A percentile compares a stretch with the other conserved stretches of the same genome.
Evolutionary conservation across 2,113 vertebrate species (phyloP).

Genomic region (Nyctereutes procyonoides): DNA sequence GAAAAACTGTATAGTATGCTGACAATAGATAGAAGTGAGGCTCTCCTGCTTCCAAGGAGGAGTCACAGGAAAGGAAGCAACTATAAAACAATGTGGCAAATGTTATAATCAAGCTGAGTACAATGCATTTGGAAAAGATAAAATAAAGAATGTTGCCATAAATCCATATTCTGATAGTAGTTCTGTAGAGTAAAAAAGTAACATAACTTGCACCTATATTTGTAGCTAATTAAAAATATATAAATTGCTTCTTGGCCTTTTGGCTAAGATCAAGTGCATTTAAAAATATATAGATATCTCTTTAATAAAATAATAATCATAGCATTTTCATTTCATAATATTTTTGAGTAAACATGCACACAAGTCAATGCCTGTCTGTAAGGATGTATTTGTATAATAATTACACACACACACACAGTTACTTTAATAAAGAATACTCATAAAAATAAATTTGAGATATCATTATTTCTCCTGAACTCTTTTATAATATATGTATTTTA

Average conservation of each 20-base stretch:
- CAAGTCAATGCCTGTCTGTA: neutral
- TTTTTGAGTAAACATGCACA: neutral
- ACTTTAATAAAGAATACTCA: neutral
- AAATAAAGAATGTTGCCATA: neutral
- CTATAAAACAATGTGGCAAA: neutral
- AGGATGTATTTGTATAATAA: neutral
- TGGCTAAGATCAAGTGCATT: neutral
- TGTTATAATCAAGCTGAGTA: neutral
- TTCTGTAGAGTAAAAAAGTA: neutral
- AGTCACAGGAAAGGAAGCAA: neutral
- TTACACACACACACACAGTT: neutral
- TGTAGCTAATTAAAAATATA: neutral
- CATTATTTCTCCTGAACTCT: neutral
- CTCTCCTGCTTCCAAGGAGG: neutral
- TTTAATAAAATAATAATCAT: neutral
- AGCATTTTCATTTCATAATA: neutral
- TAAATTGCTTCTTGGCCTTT: neutral
- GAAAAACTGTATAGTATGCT: neutral
- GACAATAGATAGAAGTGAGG: neutral
- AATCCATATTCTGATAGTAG: neutral
- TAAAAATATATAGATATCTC: neutral
- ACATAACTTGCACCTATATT: neutral
- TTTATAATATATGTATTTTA: neutral
- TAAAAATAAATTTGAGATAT: slow-evolving; percentile 5
- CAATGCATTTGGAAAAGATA: neutral